Evolutionary conservation across 2,888 invertebrate species (phyloP), one percentile per base, ranked within the genome.

Genomic region (Dolichopus griseipennis): DNA sequence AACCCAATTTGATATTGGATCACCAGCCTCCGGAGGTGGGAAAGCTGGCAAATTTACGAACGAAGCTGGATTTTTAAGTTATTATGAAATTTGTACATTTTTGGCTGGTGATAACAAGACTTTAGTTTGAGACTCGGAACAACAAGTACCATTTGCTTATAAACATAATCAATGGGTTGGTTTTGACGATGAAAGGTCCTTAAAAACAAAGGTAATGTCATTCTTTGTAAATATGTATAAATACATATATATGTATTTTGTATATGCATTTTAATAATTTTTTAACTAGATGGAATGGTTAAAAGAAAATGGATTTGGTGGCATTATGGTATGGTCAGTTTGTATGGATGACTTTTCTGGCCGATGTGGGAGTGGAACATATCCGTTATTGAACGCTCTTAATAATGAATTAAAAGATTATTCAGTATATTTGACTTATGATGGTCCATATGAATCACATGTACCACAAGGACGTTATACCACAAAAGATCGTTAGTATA

Each of bases 261-360:
- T n/a, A n/a, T n/a, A n/a, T n/a, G n/a, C n/a, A n/a, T n/a, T n/a
- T 66, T 37, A 62, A 67, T 33, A n/a, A 61, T 43, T 21, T 20
- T 62, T 33, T 22, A 33, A 33, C 2, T 77, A 95, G 94, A 93
- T 93, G 88, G 89, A 90, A 69, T 96, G 95, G 95, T 83, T 95
- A 69, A 94, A 93, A 79, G 93, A 94, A 77, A 92, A 93, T 85
- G 95, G 93, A 34, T 94, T 94, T 72, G 96, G 95, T 62, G 97
- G 97, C 22, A 93, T 96, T 68, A 97, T 97, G 94, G 90, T 97
- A 66, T 97, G 96, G 96, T 95, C 95, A 0, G 86, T 96, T 34
- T 96, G 97, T 76, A 82, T 96, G 93, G 97, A 97, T 76, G 97
- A 97, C 81, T 97, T 96, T 83, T 84, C 88, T 72, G 95, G 95